A percentile compares a stretch with the other conserved stretches of the same genome.
Conservation (phyloP, 2,888 invertebrate species). For the Geophilus truncorum region DNA sequence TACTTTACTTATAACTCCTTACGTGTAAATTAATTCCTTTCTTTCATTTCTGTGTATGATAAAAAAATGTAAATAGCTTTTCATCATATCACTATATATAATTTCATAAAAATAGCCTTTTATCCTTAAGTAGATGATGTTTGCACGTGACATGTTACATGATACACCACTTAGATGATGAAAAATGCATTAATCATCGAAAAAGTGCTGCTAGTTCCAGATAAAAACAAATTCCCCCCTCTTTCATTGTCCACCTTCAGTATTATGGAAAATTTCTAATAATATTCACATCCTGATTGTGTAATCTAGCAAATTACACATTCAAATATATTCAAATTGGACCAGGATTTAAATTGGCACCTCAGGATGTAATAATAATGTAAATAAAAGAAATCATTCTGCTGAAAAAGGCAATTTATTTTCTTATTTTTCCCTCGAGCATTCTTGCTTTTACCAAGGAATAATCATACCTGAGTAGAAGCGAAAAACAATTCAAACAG, state of each 20-base stretch:
- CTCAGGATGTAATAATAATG: background rate
- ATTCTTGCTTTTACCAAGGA: background rate
- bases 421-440: background rate
- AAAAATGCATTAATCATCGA: background rate
- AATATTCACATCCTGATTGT: background rate
- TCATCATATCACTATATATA: too few species aligned
- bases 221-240: background rate
- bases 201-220: background rate
- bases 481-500: background rate
- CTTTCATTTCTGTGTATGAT: too few species aligned
- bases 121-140: background rate
- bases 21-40: too few species aligned
- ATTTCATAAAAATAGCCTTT: background rate
- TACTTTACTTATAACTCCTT: too few species aligned
- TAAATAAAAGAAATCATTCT: background rate
- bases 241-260: background rate
- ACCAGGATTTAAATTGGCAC: background rate
- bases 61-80: too few species aligned
- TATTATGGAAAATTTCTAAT: background rate
- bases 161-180: background rate
- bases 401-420: background rate
- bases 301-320: background rate
- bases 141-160: background rate
- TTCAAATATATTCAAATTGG: conserved; percentile 6
- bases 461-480: background rate